phyloP scores from a whole-genome alignment of 1,140 invertebrate species.

The Hydropsyche tenuis region DNA sequence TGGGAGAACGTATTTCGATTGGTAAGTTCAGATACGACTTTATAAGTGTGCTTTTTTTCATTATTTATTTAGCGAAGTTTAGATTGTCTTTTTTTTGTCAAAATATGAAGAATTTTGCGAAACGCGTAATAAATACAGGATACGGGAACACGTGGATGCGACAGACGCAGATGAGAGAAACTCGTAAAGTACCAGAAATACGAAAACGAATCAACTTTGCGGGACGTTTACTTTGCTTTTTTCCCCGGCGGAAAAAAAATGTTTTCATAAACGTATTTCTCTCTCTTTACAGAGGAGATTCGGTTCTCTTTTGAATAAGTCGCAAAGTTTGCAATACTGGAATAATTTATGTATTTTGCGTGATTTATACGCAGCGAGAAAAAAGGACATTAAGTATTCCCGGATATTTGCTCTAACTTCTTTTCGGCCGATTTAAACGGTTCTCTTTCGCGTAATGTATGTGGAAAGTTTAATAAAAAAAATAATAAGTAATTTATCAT shows the following conservation, averaged over 20 bases:
- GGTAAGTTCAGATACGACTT: background rate
- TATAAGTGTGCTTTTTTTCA: background rate
- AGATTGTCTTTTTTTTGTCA: background rate
- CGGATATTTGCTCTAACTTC: conserved; percentile 1
- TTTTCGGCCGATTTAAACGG: background rate
- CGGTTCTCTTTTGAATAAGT: conserved; percentile 3
- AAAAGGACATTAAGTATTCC: conserved; percentile 6
- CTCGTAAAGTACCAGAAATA: conserved; percentile 2
- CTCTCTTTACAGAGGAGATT: background rate
- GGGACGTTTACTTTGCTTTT: background rate
- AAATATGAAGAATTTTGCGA: background rate
- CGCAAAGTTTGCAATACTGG: conserved; percentile 9
- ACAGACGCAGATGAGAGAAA: background rate
- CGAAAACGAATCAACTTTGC: conserved; percentile 12
- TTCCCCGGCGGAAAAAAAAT: background rate
- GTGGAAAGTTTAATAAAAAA: too few species aligned
- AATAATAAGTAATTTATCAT: too few species aligned
- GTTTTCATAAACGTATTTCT: background rate
- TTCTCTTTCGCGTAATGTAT: background rate
- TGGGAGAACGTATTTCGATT: background rate
- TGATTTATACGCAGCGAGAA: background rate
- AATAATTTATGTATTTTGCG: conserved; percentile 16
- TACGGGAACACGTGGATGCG: conserved; percentile 2
- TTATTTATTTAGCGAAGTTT: background rate
- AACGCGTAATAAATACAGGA: background rate